Base-by-base conservation (phyloP, 2,797 vertebrate species). In the Sitta carolinensis region DNA sequence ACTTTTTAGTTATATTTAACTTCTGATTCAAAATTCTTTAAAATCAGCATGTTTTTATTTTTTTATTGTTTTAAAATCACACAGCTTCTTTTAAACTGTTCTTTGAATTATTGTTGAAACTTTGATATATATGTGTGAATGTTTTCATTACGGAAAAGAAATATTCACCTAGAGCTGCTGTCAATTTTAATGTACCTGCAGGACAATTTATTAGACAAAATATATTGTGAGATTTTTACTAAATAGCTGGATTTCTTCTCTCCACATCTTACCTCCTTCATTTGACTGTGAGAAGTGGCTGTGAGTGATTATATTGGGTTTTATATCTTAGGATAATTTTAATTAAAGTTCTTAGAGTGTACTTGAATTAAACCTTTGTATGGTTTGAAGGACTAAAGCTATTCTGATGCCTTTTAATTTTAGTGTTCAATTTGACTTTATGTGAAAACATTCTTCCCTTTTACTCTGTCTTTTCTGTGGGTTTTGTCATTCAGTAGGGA, bases 311-410 rank as follows among this genome's bases (percentile, higher is more conserved):
- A 42, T 67, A 30, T 6, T 66, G 18, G 32, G 73, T 59, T 74
- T 82, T 89, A 36, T 47, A 84, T 62, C 30, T 66, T 76, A 58
- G 22, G 27, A 42, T 90, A 78, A 81, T 88, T 88, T 83, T 81
- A 93, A 87, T 95, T 93, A 57, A 91, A 63, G 42, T 91, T 89
- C 34, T 57, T 68, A 55, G 8, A 84, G 61, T 61, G 20, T 91
- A 74, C 27, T 72, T 77, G 52, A 85, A 52, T 93, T 84, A 87
- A 87, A 85, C 57, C 43, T 82, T 89, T 73, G 10, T 78, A 25
- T 7, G 0, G 13, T 67, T 69, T 83, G 87, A 80, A 92, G 55
- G 13, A 69, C 67, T 90, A 34, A 68, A 48, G 58, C 42, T 85
- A 19, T 66, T 93, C 75, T 57, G 52, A 52, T 82, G 52, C 26